Evolutionary conservation across 2,113 vertebrate genomes (phyloP).

Genomic region (Pan paniscus): DNA sequence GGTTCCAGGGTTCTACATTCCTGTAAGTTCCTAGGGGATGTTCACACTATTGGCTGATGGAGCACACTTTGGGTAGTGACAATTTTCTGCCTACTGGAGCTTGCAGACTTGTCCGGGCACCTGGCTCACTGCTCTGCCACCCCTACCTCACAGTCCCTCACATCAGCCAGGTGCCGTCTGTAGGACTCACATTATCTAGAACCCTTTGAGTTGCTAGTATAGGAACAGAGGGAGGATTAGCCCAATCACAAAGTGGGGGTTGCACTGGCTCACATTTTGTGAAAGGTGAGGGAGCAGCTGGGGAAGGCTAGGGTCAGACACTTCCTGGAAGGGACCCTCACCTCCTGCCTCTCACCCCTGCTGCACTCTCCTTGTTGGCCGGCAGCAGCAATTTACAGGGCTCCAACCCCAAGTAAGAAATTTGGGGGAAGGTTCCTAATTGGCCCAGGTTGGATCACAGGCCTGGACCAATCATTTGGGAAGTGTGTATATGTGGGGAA

Average conservation of each 20-base stretch:
- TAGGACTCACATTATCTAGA: rapidly evolving
- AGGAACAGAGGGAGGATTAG: neutral
- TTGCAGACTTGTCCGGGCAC: rapidly evolving
- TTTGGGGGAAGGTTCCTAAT: neutral
- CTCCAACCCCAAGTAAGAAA: neutral
- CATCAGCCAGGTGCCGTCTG: rapidly evolving
- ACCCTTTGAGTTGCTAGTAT: rapidly evolving
- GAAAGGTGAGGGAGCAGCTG: rapidly evolving
- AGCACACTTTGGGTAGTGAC: no score
- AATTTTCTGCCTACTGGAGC: neutral
- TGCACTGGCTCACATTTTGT: rapidly evolving
- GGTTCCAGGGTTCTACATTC: no score
- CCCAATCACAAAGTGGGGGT: neutral
- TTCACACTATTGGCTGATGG: neutral
- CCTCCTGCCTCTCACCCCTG: neutral
- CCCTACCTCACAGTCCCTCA: rapidly evolving
- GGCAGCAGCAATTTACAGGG: neutral
- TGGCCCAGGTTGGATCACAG: rapidly evolving
- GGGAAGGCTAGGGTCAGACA: neutral
- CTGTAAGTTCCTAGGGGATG: neutral
- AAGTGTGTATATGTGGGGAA: rapidly evolving
- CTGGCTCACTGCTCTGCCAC: rapidly evolving
- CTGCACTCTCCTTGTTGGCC: no score
- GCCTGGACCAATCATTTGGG: no score
- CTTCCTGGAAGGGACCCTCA: rapidly evolving